A percentile compares a stretch with the other conserved stretches of the same genome.
phyloP scores from a whole-genome alignment of 2,888 invertebrate species.

The Trichogramma dendrolimi region DNA sequence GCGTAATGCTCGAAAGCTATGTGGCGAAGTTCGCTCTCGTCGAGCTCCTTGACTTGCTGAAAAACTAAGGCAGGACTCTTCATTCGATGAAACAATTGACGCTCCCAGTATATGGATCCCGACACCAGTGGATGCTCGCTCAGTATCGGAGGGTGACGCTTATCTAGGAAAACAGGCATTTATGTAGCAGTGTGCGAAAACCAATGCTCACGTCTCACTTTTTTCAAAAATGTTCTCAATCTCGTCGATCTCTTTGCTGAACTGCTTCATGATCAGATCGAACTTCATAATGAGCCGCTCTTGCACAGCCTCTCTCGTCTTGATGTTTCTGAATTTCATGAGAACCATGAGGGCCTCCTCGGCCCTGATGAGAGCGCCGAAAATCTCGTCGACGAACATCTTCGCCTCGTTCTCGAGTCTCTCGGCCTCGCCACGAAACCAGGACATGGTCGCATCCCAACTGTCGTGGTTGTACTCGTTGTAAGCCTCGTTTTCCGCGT shows the following conservation, averaged over 20 bases:
- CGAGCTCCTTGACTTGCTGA: conserved; percentile 68
- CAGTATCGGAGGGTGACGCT: conserved; percentile 65
- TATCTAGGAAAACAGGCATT: conserved; percentile 51
- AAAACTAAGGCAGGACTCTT: conserved; percentile 78
- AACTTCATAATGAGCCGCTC: conserved; percentile 75
- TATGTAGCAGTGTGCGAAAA: background rate
- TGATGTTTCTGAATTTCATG: conserved; percentile 73
- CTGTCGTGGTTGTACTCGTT: conserved; percentile 72
- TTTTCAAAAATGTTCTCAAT: conserved; percentile 66
- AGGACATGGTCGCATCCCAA: conserved; percentile 79
- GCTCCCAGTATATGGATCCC: conserved; percentile 82
- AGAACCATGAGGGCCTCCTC: conserved; percentile 78
- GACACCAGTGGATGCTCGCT: conserved; percentile 76
- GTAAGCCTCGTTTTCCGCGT: conserved; percentile 79
- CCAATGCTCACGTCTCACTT: conserved; percentile 49
- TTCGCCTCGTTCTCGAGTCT: conserved; percentile 77
- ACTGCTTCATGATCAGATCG: conserved; percentile 79
- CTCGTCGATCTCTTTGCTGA: conserved; percentile 73
- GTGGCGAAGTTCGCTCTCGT: conserved; percentile 68
- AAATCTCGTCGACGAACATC: conserved; percentile 80
- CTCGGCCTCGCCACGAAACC: conserved; percentile 71
- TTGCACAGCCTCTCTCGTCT: conserved; percentile 71
- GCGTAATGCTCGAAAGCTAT: conserved; percentile 77
- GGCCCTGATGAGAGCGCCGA: conserved; percentile 74
- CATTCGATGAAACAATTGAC: conserved; percentile 72